These are phyloP conservation scores for Percina caprodes DNA, from an alignment of 2,113 vertebrate genomes.

Conservation along the genomic window DNA sequence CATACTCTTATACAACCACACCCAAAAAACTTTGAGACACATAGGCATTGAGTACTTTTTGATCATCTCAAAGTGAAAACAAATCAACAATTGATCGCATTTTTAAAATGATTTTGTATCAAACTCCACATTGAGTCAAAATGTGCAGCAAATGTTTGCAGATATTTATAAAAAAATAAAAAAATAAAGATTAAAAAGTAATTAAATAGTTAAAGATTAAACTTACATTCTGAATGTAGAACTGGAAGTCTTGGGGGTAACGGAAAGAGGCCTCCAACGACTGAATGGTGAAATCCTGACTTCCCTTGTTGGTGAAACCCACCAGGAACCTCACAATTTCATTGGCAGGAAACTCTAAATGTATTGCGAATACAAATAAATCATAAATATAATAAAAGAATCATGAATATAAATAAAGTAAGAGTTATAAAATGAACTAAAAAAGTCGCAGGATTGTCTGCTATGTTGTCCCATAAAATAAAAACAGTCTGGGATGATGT, in stretches of 20 bases:
- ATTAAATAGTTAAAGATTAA: neutral
- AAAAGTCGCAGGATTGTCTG: neutral
- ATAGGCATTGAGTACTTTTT: neutral
- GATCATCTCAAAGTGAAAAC: constrained; percentile 1
- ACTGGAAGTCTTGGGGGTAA: constrained; percentile 86
- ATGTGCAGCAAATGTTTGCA: neutral
- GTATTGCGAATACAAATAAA: neutral
- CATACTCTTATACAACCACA: neutral
- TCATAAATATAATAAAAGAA: neutral
- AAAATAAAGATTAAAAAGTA: no score
- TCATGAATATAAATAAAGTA: neutral
- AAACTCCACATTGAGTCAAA: neutral
- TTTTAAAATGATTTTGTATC: neutral
- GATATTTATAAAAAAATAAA: neutral
- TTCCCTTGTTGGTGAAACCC: constrained; percentile 85
- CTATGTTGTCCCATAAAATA: neutral
- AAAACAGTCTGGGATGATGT: neutral
- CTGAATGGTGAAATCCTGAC: constrained; percentile 79
- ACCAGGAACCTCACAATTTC: constrained; percentile 85
- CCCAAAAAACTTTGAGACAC: neutral
- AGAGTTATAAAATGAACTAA: neutral
- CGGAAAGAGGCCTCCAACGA: constrained; percentile 86
- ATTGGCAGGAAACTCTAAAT: constrained; percentile 83
- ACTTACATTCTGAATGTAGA: constrained; percentile 87
- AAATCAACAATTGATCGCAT: neutral